Conservation (phyloP, 2,113 vertebrate genomes). For the Cryptoleucopteryx plumbea region DNA sequence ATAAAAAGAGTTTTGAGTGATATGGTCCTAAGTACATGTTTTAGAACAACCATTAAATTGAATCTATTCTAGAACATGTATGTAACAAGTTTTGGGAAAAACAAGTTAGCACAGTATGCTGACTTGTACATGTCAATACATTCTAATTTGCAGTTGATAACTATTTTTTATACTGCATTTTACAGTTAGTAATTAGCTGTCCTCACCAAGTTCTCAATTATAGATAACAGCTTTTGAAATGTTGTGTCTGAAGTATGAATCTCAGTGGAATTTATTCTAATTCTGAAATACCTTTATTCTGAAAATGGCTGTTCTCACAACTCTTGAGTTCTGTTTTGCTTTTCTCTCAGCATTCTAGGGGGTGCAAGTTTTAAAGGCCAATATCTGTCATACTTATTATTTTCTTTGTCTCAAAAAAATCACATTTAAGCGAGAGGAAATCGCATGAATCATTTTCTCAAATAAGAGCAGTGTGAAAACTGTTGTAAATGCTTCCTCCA, state of each 20-base stretch:
- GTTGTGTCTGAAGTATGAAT: not conserved
- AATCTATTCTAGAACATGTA: not conserved
- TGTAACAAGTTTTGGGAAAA: not conserved
- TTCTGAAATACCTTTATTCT: not conserved
- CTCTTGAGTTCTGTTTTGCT: not conserved
- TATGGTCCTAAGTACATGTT: not conserved
- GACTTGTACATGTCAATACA: not conserved
- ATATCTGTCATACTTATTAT: not conserved
- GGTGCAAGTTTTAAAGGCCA: not conserved
- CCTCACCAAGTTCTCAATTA: not conserved
- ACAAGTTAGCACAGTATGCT: not conserved
- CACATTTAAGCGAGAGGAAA: not conserved
- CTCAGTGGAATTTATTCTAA: not conserved
- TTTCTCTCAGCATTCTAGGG: not conserved
- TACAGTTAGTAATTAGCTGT: not conserved
- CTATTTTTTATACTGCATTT: not conserved
- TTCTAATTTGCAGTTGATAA: not conserved
- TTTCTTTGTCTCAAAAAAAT: not conserved
- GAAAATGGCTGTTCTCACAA: not conserved
- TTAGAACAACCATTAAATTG: not conserved
- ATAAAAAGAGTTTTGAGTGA: not conserved
- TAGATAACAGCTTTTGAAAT: not conserved
- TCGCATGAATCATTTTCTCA: accelerated
- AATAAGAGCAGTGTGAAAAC: not conserved
- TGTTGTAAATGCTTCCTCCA: not conserved